Evolutionary conservation across 2,113 vertebrate genomes (phyloP).

Genomic region (Solea senegalensis): DNA sequence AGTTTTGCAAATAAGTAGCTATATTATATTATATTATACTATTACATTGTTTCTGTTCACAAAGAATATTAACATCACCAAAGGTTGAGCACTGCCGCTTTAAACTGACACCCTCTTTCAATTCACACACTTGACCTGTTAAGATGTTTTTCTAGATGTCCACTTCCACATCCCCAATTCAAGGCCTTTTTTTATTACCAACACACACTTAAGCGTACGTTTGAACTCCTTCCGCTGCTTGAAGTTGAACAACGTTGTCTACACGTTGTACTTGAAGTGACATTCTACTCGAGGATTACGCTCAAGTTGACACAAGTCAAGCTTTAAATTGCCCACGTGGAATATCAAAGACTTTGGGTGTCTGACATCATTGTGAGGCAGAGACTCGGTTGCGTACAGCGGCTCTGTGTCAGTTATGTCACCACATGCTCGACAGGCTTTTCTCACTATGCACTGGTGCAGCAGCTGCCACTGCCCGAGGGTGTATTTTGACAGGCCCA

Average conservation of each 20-base stretch:
- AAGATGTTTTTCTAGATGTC: not conserved
- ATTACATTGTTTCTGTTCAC: too few relatives aligned
- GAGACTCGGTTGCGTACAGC: conserved; percentile 18
- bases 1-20: too few relatives aligned
- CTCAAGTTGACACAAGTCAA: not conserved
- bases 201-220: not conserved
- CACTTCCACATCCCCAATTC: not conserved
- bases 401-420: conserved; percentile 17
- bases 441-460: conserved; percentile 11
- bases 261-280: not conserved
- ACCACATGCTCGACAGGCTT: conserved; percentile 4
- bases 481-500: conserved; percentile 11
- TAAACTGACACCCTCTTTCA: not conserved
- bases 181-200: not conserved
- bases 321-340: too few relatives aligned
- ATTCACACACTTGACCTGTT: not conserved
- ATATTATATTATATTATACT: too few relatives aligned
- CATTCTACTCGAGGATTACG: not conserved
- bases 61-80: too few relatives aligned
- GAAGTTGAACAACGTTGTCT: not conserved
- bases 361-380: conserved; percentile 16
- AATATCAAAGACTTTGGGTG: conserved; percentile 26
- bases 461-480: conserved; percentile 35
- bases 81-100: too few relatives aligned
- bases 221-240: not conserved